Base-by-base conservation (phyloP, 2,888 invertebrate species). In the Cephus pulcher region DNA sequence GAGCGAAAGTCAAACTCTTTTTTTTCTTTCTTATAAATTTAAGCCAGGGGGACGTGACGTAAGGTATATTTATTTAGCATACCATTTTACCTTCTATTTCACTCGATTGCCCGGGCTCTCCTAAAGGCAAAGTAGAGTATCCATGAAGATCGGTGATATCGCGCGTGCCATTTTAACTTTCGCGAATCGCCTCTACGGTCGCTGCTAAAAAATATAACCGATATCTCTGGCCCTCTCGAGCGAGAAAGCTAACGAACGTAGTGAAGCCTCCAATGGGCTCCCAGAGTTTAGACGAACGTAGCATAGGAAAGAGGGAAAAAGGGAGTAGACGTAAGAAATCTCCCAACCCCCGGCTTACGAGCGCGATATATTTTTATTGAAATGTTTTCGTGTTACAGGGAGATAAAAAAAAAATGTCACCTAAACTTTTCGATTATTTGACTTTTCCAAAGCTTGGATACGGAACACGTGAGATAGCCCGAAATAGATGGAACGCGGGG, bases 1-100 rank as follows among this genome's bases (percentile, higher is more conserved):
- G 78, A 71, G 71, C 71, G 76, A 78, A 78, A 78, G 68, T 73
- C 71, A 34, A 71, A 71, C 32, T 34, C 33, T 71, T 32, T 56
- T 40, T 3, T 37, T 56, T 23, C 2, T 56, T 56, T 0, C 56
- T 9, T 56, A 23, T 23, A 23, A 9, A 6, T 56, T 56, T 75
- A 23, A 69, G 30, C 56, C 75, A 30, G 23, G n/a, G 12, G 11
- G 32, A 76, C 35, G 76, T 68, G 70, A 33, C 34, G n/a, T 12
- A 34, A 35, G 34, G 12, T 32, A 9, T 56, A 34, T 15, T 71
- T 32, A 71, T 71, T 71, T 34, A 34, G 32, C 32, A 71, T 71
- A 71, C 71, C 71, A 12, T 12, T 71, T 34, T 32, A 15, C 32
- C 32, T 71, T 4, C 33, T 71, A 71, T 71, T 34, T 34, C 33